Conservation (phyloP, 2,113 vertebrate genomes). For the Crotalus helleri region DNA sequence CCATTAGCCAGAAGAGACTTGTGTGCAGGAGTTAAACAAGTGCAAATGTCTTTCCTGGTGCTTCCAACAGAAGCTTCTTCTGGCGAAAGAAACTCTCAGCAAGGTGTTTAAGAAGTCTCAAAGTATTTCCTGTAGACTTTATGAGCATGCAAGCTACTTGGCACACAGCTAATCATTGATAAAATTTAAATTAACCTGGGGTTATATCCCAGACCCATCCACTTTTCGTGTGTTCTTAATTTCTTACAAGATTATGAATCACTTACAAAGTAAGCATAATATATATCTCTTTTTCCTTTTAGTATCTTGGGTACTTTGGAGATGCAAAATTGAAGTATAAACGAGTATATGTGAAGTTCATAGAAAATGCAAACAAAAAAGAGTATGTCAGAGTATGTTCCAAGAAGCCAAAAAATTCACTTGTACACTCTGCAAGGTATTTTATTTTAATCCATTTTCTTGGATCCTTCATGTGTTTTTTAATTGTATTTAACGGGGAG, state of each 20-base stretch:
- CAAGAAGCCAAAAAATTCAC: conserved; percentile 89
- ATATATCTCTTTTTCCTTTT: neutral
- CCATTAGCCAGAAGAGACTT: neutral
- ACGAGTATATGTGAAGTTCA: conserved; percentile 94
- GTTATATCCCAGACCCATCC: neutral
- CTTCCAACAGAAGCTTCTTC: neutral
- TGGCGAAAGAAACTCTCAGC: neutral
- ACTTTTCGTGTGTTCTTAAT: neutral
- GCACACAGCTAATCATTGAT: neutral
- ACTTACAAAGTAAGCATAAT: conserved; percentile 9
- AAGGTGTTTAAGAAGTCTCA: neutral
- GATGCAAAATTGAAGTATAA: conserved; percentile 96
- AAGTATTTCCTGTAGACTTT: neutral
- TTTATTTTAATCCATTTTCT: conserved; percentile 45
- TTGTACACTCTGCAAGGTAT: conserved; percentile 89
- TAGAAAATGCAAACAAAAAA: conserved; percentile 97
- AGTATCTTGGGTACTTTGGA: conserved; percentile 98
- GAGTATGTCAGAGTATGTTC: conserved; percentile 95
- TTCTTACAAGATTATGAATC: neutral
- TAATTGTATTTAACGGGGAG: neutral
- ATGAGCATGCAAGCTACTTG: neutral
- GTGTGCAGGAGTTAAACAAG: neutral
- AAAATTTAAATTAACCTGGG: neutral
- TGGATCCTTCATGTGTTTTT: conserved; percentile 2
- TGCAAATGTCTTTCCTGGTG: neutral